phyloP scores from a whole-genome alignment of 2,797 vertebrate species.

The Taeniopygia guttata region DNA sequence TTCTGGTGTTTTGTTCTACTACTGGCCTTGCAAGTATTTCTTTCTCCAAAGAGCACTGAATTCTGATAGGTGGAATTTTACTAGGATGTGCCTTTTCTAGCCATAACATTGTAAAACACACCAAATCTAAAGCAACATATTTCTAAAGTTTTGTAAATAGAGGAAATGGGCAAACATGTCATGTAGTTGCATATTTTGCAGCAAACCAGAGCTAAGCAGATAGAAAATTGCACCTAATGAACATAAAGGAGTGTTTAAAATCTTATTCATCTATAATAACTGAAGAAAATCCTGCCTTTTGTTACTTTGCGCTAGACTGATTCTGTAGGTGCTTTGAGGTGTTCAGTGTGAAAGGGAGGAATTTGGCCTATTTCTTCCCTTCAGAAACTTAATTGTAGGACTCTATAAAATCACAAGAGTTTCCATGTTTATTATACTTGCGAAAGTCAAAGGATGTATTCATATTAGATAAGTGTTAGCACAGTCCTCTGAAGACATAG shows the following conservation, averaged over 20 bases:
- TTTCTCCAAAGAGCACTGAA: background rate
- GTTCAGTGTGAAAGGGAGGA: background rate
- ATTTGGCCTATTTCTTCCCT: background rate
- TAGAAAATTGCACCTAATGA: background rate
- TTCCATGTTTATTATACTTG: background rate
- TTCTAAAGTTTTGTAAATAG: background rate
- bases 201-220: background rate
- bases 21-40: background rate
- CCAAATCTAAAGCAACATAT: background rate
- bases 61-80: background rate
- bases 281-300: background rate
- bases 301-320: background rate
- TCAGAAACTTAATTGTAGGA: background rate
- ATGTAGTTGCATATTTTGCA: constrained; percentile 11
- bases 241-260: background rate
- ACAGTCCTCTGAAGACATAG: background rate
- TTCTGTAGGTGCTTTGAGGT: background rate
- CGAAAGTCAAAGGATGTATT: background rate
- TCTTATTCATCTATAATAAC: background rate
- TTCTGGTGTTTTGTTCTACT: background rate
- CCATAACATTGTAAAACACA: background rate
- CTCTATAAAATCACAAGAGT: background rate
- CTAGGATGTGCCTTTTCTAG: background rate
- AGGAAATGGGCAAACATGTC: background rate
- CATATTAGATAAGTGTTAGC: background rate